Evolutionary conservation across 1,140 invertebrate genomes (phyloP).

Genomic region (Armadillidium nasatum): DNA sequence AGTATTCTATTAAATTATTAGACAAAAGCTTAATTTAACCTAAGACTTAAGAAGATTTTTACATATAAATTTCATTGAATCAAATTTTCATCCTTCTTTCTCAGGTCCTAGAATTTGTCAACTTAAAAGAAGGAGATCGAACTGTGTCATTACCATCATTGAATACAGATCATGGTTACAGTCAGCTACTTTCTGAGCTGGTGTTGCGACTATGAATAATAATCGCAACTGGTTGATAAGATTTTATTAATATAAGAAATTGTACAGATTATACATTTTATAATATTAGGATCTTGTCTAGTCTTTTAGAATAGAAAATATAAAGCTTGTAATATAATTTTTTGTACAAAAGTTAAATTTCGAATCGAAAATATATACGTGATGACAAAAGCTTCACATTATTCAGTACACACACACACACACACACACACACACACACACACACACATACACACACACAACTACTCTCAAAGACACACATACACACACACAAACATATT

Average conservation of each 20-base stretch:
- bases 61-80: too few species aligned
- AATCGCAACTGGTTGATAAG: neutral
- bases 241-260: neutral
- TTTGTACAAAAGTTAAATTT: neutral
- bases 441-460: too few species aligned
- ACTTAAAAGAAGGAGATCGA: conserved; percentile 51
- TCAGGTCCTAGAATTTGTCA: conserved; percentile 49
- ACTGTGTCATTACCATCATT: conserved; percentile 52
- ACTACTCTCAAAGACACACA: too few species aligned
- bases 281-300: neutral
- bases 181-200: conserved; percentile 54
- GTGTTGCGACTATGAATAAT: conserved; percentile 48
- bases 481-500: too few species aligned
- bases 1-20: too few species aligned
- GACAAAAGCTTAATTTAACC: too few species aligned
- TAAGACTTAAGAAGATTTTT: too few species aligned
- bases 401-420: too few species aligned
- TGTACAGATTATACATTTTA: neutral
- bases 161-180: conserved; percentile 54
- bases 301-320: too few species aligned
- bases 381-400: neutral
- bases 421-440: too few species aligned
- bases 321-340: neutral
- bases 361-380: neutral
- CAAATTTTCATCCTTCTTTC: neutral